These are phyloP conservation scores for Glomeris marginata DNA, from an alignment of 2,888 invertebrate genomes.

Conservation along the genomic window DNA sequence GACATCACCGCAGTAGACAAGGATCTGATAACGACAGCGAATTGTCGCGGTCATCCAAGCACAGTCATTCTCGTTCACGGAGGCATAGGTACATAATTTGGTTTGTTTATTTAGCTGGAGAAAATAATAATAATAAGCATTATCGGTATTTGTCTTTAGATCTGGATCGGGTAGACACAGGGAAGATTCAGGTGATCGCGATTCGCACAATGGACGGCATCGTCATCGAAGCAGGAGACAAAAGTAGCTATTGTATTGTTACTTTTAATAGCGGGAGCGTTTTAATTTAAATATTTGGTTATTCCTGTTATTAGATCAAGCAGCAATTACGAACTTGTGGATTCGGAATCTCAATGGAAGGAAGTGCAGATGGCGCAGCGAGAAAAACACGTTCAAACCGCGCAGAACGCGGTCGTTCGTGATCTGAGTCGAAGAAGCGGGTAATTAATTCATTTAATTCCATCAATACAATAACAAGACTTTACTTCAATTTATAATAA, in stretches of 20 bases:
- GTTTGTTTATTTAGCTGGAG: background rate
- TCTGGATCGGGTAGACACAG: conserved; percentile 2
- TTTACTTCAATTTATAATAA: too few species aligned
- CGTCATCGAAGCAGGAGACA: conserved; percentile 8
- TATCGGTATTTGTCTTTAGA: background rate
- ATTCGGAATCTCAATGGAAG: conserved; percentile 77
- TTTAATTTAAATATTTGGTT: background rate
- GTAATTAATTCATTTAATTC: background rate
- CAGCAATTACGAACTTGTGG: conserved; percentile 49
- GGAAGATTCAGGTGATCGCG: conserved; percentile 2
- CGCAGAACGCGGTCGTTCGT: conserved; percentile 13
- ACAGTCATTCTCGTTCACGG: conserved; percentile 8
- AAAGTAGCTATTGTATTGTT: conserved; percentile 3
- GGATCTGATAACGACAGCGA: conserved; percentile 84
- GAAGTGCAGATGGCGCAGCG: conserved; percentile 63
- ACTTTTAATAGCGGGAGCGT: background rate
- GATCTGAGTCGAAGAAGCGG: conserved; percentile 13
- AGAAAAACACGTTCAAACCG: conserved; percentile 11
- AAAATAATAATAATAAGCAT: background rate
- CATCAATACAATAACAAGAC: background rate
- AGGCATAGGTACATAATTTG: background rate
- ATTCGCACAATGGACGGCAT: conserved; percentile 8
- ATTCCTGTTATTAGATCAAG: background rate
- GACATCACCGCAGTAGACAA: conserved; percentile 56
- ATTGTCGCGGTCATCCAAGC: conserved; percentile 63